Conservation (phyloP, 1,140 invertebrate genomes). For the Telenomus remus region DNA sequence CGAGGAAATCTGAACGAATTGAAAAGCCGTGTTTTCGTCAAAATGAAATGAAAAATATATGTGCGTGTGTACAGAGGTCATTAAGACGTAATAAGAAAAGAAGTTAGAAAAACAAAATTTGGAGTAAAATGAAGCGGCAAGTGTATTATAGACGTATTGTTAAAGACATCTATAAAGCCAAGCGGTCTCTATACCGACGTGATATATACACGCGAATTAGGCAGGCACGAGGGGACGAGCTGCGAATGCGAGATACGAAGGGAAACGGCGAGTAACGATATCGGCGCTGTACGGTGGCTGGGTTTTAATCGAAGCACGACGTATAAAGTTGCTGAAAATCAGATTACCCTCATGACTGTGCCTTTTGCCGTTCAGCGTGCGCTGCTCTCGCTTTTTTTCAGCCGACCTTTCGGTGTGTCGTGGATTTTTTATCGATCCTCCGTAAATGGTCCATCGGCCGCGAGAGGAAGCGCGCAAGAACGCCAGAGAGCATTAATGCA, state of each 20-base stretch:
- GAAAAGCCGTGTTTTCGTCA: too few species aligned
- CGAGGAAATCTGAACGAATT: too few species aligned
- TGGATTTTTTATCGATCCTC: slow-evolving; percentile 26
- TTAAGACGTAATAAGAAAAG: slow-evolving; percentile 24
- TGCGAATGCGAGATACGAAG: slow-evolving; percentile 53
- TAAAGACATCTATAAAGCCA: slow-evolving; percentile 51
- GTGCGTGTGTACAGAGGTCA: too few species aligned
- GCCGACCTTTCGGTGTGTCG: slow-evolving; percentile 14
- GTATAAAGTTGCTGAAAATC: slow-evolving; percentile 75
- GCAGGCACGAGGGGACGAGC: slow-evolving; percentile 42
- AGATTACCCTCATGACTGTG: slow-evolving; percentile 66
- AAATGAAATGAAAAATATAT: too few species aligned
- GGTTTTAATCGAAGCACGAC: slow-evolving; percentile 74
- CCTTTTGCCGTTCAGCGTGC: slow-evolving; percentile 28
- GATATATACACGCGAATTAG: slow-evolving; percentile 53
- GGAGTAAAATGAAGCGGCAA: slow-evolving; percentile 37
- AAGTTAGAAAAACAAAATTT: slow-evolving; percentile 30
- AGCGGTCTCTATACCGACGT: slow-evolving; percentile 42
- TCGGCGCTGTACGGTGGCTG: slow-evolving; percentile 69
- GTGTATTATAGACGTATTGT: slow-evolving; percentile 7
- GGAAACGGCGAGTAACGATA: slow-evolving; percentile 65
- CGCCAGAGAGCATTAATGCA: slow-evolving; percentile 19
- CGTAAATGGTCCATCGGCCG: slow-evolving; percentile 33
- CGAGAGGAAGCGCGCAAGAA: slow-evolving; percentile 23
- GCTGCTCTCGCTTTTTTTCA: slow-evolving; percentile 14